A percentile compares a stretch with the other conserved stretches of the same genome.
Evolutionary conservation across 64 coral and sea anemone species (phyloP).

Genomic region (Trachythela sp.): DNA sequence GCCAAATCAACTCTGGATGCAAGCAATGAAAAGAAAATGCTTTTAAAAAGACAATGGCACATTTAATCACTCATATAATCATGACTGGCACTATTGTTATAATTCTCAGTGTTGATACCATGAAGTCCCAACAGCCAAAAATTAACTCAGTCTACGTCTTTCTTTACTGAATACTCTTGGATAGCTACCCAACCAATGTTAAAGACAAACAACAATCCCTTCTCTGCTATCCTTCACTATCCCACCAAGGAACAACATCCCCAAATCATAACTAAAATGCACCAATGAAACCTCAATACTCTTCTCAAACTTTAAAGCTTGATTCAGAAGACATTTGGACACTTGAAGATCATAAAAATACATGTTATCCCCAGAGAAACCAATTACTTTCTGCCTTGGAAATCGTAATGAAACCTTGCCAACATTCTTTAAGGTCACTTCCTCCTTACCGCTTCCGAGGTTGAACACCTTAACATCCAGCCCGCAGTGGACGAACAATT

Average conservation of each 20-base stretch:
- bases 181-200: not conserved
- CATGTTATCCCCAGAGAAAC: constrained; percentile 27
- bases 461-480: constrained; percentile 49
- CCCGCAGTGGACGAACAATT: constrained; percentile 48
- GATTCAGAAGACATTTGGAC: constrained; percentile 49
- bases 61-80: too few relatives aligned
- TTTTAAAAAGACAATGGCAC: not conserved
- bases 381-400: constrained; percentile 32
- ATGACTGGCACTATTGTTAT: too few relatives aligned
- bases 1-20: too few relatives aligned
- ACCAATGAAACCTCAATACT: not conserved
- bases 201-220: not conserved
- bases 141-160: too few relatives aligned
- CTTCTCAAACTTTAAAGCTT: constrained; percentile 43
- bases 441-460: constrained; percentile 76
- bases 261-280: constrained; percentile 15
- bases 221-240: not conserved
- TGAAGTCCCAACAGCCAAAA: too few relatives aligned
- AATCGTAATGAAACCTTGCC: constrained; percentile 48
- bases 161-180: too few relatives aligned
- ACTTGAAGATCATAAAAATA: constrained; percentile 32
- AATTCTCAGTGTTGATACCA: too few relatives aligned
- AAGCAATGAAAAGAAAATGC: not conserved
- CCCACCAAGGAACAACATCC: not conserved
- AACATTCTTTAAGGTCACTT: constrained; percentile 25